Conservation (phyloP, 2,113 vertebrate species). For the Paralichthys olivaceus region DNA sequence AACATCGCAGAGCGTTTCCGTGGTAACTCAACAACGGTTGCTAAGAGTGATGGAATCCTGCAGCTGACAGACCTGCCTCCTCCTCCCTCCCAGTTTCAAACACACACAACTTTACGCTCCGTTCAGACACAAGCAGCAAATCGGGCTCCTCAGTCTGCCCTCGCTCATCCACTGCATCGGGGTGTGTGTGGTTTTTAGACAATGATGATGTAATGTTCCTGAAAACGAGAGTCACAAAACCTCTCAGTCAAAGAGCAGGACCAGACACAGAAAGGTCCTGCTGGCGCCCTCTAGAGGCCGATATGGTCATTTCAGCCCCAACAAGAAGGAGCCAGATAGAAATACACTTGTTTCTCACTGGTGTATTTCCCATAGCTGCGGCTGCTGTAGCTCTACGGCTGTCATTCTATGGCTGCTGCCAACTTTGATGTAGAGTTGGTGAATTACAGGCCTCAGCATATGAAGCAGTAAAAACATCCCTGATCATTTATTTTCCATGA, state of each 20-base stretch:
- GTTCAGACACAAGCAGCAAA: conserved; percentile 20
- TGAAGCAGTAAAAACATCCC: no score
- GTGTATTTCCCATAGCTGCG: not conserved
- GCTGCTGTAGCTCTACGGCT: no score
- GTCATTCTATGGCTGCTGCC: no score
- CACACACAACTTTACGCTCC: conserved; percentile 45
- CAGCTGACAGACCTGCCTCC: conserved; percentile 52
- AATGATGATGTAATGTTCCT: conserved; percentile 64
- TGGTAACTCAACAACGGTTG: conserved; percentile 75
- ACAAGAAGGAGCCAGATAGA: not conserved
- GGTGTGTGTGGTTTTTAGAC: conserved; percentile 23
- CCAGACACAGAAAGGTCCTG: not conserved
- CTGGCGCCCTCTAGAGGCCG: conserved; percentile 26
- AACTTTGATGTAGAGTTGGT: no score
- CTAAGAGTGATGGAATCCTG: conserved; percentile 80
- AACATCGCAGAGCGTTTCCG: conserved; percentile 70
- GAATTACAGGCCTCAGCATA: no score
- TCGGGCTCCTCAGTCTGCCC: not conserved
- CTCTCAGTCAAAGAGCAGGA: conserved; percentile 43
- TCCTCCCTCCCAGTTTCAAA: conserved; percentile 39
- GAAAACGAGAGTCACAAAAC: conserved; percentile 59
- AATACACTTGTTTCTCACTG: not conserved
- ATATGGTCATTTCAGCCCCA: not conserved
- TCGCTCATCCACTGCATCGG: not conserved
- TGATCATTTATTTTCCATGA: no score